Evolutionary conservation across 2,888 invertebrate species (phyloP), one percentile per base, ranked within the genome.

Genomic region (Synanthedon formicaeformis): DNA sequence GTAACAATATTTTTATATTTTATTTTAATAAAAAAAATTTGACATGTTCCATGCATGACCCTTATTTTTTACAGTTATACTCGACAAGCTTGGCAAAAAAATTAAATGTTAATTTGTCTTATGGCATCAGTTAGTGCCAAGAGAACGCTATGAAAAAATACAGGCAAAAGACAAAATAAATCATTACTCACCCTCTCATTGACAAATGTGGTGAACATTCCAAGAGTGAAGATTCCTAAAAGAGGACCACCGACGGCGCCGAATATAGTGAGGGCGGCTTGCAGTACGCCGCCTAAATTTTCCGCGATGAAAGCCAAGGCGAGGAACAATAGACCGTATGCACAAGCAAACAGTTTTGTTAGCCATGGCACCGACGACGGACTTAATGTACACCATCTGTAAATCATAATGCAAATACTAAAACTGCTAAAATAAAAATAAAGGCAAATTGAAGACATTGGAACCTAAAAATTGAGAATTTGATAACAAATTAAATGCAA

Each of bases 161-260:
- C 8, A 34, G 34, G 34, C 34, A 10, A 34, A 10, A 34, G 34
- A 8, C 34, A 34, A 34, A 10, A 34, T 10, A 34, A 34, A 2
- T 1, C 10, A 51, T 23, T 51, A 68, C 80, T 79, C 67, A 92
- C 92, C 73, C 81, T 88, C 76, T 95, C 90, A 69, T 93, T 94
- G 4, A 93, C 92, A 52, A 81, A 88, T 12, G 92, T 91, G 45
- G 92, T 91, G 60, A 92, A 92, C 94, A 97, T 95, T 61, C 96
- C 96, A 34, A 96, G 80, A 0, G 95, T 92, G 71, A 96, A 97
- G 1, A 96, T 82, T 0, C 93, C 96, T 23, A 96, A 81, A n/a
- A 96, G 74, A 0, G 96, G 96, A 0, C 96, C 96, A 0, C 96
- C 96, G 2, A 95, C 92, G 0, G 95, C 93, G 1, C 96, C 96